Percentiles rank a stretch among this genome's conserved stretches.
These are phyloP conservation scores for Heliopora coerulea DNA, from an alignment of 92 coral and sea anemone genomes.

Conservation along the genomic window DNA sequence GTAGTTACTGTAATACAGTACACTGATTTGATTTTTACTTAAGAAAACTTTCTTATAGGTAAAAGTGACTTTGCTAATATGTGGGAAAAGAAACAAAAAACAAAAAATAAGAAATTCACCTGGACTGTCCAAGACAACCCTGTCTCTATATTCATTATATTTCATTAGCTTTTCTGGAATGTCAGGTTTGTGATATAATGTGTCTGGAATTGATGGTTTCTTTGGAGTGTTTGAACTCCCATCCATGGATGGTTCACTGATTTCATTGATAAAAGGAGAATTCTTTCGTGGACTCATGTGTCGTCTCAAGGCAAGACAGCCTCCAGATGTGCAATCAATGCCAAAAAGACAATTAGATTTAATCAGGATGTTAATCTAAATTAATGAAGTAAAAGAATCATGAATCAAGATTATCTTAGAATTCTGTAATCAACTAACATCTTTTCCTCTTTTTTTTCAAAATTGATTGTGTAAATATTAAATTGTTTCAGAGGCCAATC, in stretches of 20 bases:
- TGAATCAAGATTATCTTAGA: too few species aligned
- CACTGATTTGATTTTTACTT: too few species aligned
- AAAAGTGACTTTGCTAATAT: too few species aligned
- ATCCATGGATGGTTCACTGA: constrained; percentile 22
- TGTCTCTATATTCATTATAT: constrained; percentile 33
- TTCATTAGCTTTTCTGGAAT: constrained; percentile 36
- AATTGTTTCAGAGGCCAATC: too few species aligned
- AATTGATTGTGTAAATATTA: too few species aligned
- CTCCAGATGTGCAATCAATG: background rate
- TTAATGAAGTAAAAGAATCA: background rate
- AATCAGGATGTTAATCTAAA: background rate
- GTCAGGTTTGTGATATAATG: constrained; percentile 33
- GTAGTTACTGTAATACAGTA: too few species aligned
- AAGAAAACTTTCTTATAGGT: too few species aligned
- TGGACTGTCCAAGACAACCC: constrained; percentile 41
- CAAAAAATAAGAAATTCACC: too few species aligned
- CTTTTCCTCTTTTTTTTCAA: too few species aligned
- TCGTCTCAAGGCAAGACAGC: constrained; percentile 4
- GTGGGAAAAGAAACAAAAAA: too few species aligned
- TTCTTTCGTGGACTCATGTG: constrained; percentile 29
- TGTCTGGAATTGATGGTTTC: constrained; percentile 36
- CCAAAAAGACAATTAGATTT: background rate
- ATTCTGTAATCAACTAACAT: too few species aligned
- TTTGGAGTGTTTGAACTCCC: constrained; percentile 20
- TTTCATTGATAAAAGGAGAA: constrained; percentile 33